These are phyloP conservation scores for Mareca strepera DNA, from an alignment of 2,797 vertebrate species.

Conservation along the genomic window DNA sequence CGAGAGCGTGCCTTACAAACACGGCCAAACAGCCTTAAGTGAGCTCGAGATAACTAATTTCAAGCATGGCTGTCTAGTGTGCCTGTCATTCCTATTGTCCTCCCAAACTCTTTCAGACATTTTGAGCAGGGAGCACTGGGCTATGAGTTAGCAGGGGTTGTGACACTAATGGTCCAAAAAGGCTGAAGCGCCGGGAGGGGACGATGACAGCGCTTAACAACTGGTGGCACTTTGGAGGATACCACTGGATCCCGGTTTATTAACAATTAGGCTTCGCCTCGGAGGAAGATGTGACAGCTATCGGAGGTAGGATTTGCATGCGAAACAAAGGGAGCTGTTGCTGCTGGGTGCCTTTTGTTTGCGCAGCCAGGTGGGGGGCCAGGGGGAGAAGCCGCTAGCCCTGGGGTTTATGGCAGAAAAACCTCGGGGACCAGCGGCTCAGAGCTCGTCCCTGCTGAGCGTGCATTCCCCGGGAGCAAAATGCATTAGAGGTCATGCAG, in stretches of 20 bases:
- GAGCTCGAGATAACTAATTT: constrained; percentile 79
- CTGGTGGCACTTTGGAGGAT: constrained; percentile 74
- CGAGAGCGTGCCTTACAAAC: constrained; percentile 67
- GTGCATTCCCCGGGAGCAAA: constrained; percentile 50
- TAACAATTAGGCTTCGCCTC: constrained; percentile 71
- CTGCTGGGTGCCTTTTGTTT: constrained; percentile 47
- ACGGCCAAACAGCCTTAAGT: constrained; percentile 62
- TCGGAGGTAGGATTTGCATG: constrained; percentile 84
- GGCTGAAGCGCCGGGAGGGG: constrained; percentile 72
- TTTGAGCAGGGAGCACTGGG: constrained; percentile 76
- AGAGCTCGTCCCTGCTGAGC: constrained; percentile 41
- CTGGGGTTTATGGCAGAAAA: constrained; percentile 58
- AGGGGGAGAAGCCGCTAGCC: not conserved
- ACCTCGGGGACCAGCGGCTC: constrained; percentile 48
- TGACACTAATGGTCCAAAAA: constrained; percentile 76
- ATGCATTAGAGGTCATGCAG: constrained; percentile 75
- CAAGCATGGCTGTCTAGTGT: constrained; percentile 82
- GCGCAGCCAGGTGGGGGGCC: constrained; percentile 47
- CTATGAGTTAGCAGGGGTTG: constrained; percentile 79
- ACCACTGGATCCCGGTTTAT: constrained; percentile 74
- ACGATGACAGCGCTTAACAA: constrained; percentile 72
- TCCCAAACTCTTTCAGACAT: constrained; percentile 84
- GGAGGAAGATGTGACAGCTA: constrained; percentile 81
- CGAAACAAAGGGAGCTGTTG: constrained; percentile 79
- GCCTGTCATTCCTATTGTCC: constrained; percentile 81